phyloP scores from a whole-genome alignment of 1,140 invertebrate genomes.

The Pomacea maculata region DNA sequence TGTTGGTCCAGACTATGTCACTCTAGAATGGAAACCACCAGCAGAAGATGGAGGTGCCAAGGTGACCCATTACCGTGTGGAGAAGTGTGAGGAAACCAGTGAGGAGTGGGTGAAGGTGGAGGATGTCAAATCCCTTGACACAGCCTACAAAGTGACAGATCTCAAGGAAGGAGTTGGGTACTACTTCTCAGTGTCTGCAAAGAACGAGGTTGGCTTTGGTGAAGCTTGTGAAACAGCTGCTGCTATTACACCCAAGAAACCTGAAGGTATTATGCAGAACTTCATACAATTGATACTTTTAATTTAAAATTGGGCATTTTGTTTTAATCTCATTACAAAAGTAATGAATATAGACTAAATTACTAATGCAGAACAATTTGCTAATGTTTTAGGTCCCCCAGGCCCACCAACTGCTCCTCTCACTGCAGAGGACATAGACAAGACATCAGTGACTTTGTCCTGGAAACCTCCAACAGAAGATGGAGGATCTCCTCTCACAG shows the following conservation, averaged over 20 bases:
- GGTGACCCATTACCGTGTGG: conserved; percentile 69
- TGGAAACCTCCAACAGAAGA: conserved; percentile 93
- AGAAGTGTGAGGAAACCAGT: conserved; percentile 55
- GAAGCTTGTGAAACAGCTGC: conserved; percentile 74
- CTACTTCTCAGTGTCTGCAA: conserved; percentile 90
- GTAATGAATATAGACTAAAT: too few species aligned
- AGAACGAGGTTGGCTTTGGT: conserved; percentile 92
- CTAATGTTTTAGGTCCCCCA: conserved; percentile 76
- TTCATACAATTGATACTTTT: too few species aligned
- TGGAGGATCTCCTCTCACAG: conserved; percentile 78
- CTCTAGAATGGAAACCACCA: conserved; percentile 91
- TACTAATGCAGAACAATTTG: too few species aligned
- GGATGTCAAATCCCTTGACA: conserved; percentile 78
- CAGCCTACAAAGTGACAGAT: conserved; percentile 82
- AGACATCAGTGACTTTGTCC: conserved; percentile 78
- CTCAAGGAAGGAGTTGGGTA: conserved; percentile 88
- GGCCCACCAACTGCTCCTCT: conserved; percentile 91
- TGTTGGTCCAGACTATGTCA: conserved; percentile 92
- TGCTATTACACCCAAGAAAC: conserved; percentile 70
- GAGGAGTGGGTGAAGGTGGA: conserved; percentile 46
- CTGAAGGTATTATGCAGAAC: conserved; percentile 61
- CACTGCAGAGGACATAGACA: conserved; percentile 67
- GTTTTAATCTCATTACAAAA: too few species aligned
- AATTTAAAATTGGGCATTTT: too few species aligned
- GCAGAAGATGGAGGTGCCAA: conserved; percentile 91